These are phyloP conservation scores for Rattus rattus DNA, from an alignment of 2,113 vertebrate genomes.

Conservation along the genomic window DNA sequence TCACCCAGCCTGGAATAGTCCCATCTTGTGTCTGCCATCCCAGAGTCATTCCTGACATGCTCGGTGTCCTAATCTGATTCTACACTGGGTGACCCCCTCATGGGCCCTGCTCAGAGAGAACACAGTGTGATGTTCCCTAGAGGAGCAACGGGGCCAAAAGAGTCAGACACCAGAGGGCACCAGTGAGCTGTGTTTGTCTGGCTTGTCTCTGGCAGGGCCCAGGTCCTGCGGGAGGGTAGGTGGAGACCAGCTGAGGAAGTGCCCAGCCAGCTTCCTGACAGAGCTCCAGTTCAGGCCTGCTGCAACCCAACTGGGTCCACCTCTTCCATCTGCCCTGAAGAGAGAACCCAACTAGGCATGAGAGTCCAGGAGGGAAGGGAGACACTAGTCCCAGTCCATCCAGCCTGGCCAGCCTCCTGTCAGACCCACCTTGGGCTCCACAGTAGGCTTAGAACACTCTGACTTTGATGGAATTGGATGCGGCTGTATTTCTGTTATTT, in stretches of 20 bases:
- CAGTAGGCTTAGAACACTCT: too few species aligned
- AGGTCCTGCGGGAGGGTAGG: rapidly evolving
- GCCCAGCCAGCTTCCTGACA: too few species aligned
- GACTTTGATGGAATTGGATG: neutral
- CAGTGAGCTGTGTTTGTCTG: neutral
- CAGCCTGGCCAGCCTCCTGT: neutral
- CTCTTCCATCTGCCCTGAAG: neutral
- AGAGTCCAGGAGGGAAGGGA: neutral
- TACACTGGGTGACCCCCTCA: neutral
- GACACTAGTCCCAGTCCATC: neutral
- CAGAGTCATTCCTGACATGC: neutral
- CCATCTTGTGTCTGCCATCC: neutral
- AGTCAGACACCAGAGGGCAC: slow-evolving; percentile 73
- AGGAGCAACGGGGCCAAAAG: neutral
- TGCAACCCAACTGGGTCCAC: neutral
- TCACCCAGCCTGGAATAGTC: neutral
- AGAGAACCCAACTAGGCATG: neutral
- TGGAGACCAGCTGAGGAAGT: neutral
- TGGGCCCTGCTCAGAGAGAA: neutral
- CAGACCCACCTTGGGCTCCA: neutral
- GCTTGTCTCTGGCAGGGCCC: neutral
- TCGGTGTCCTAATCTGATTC: neutral
- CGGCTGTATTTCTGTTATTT: neutral
- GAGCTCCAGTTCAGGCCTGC: neutral
- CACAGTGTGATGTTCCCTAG: neutral